Conservation (phyloP, 1,140 invertebrate genomes). For the Plodia interpunctella region DNA sequence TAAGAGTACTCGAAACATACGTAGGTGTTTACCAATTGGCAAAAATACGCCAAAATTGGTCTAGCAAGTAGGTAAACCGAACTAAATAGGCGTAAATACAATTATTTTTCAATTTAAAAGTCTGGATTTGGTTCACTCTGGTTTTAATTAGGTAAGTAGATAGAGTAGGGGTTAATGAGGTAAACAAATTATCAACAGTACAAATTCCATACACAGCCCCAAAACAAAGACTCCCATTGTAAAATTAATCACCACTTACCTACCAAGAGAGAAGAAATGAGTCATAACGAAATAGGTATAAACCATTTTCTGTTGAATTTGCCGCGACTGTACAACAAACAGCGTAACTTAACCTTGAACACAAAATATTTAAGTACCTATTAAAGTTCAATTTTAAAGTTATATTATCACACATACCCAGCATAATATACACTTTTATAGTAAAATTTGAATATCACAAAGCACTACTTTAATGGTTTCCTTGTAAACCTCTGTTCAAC, state of each 20-base stretch:
- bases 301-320: constrained; percentile 37
- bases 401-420: not conserved
- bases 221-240: constrained; percentile 5
- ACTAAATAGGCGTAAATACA: no score
- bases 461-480: no score
- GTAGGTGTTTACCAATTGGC: no score
- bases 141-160: not conserved
- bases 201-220: not conserved
- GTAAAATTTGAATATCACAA: not conserved
- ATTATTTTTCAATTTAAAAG: no score
- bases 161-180: not conserved
- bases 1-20: no score
- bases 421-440: no score
- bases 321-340: constrained; percentile 29
- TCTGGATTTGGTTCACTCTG: no score
- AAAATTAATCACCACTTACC: constrained; percentile 7
- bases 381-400: not conserved
- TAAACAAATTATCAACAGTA: not conserved
- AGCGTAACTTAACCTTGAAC: constrained; percentile 24
- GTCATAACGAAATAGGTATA: constrained; percentile 32
- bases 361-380: constrained; percentile 10
- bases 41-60: no score
- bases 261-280: constrained; percentile 27
- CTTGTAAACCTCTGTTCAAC: no score
- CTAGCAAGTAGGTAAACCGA: no score